Evolutionary conservation across 92 coral and sea anemone genomes (phyloP).

Genomic region (Porites evermanni): DNA sequence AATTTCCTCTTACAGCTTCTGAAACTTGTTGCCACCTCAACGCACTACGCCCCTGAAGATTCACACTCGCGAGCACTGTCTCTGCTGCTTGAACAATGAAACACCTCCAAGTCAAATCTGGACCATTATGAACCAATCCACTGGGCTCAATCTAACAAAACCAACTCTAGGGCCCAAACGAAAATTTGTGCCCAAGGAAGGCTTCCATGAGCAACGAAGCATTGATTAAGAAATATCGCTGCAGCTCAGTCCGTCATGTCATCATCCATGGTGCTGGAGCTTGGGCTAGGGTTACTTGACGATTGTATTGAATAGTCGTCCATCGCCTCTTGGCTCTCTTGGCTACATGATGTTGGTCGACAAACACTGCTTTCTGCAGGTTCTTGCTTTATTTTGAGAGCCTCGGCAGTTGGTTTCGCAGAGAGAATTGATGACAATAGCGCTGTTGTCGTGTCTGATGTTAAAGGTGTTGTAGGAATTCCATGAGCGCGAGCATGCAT

Average conservation of each 20-base stretch:
- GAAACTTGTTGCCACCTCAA: not conserved
- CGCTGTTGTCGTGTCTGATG: constrained; percentile 95
- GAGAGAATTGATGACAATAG: constrained; percentile 84
- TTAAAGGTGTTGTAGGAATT: constrained; percentile 95
- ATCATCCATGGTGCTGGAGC: constrained; percentile 79
- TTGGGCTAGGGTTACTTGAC: constrained; percentile 86
- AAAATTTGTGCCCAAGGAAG: constrained; percentile 4
- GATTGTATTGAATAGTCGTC: constrained; percentile 75
- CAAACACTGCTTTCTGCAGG: constrained; percentile 57
- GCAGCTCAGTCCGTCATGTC: constrained; percentile 58
- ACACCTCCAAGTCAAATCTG: not conserved
- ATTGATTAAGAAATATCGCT: not conserved
- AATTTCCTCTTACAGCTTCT: not conserved
- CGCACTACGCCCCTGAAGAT: not conserved
- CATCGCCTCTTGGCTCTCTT: constrained; percentile 79
- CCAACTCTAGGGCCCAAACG: constrained; percentile 7
- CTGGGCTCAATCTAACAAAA: not conserved
- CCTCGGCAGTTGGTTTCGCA: constrained; percentile 50
- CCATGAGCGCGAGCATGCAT: constrained; percentile 99
- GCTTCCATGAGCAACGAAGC: not conserved
- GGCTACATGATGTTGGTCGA: constrained; percentile 13
- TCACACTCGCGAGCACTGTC: not conserved
- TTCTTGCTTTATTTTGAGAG: constrained; percentile 72
- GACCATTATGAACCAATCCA: not conserved
- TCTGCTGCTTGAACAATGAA: not conserved